Conservation (phyloP, 1,140 invertebrate genomes). For the Aphis gossypii region DNA sequence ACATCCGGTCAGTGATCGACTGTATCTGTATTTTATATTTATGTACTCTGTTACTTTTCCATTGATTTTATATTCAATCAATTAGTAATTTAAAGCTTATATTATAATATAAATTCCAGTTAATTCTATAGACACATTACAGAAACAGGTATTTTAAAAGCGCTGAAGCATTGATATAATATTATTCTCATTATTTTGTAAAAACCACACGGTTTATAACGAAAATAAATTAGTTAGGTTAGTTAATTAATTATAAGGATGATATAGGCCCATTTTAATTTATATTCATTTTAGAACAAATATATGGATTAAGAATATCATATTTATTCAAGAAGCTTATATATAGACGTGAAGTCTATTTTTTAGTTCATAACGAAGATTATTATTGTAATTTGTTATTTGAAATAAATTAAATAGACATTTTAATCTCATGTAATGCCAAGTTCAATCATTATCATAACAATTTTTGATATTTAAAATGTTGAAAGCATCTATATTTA, state of each 20-base stretch:
- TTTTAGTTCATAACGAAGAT: not conserved
- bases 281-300: not conserved
- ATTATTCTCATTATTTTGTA: too few relatives aligned
- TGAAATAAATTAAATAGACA: not conserved
- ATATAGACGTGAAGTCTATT: not conserved
- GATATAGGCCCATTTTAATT: not conserved
- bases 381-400: not conserved
- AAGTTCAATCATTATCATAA: not conserved
- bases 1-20: too few relatives aligned
- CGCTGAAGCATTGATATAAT: too few relatives aligned
- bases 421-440: not conserved
- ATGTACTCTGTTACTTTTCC: too few relatives aligned
- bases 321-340: not conserved
- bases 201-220: not conserved
- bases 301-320: not conserved
- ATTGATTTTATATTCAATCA: too few relatives aligned
- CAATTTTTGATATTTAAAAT: not conserved
- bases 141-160: too few relatives aligned
- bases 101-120: too few relatives aligned
- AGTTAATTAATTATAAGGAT: not conserved
- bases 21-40: too few relatives aligned
- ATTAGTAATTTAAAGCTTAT: too few relatives aligned
- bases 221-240: not conserved
- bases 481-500: not conserved
- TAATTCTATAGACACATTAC: too few relatives aligned